phyloP scores from a whole-genome alignment of 2,888 invertebrate species.

The Polydrusus cervinus region DNA sequence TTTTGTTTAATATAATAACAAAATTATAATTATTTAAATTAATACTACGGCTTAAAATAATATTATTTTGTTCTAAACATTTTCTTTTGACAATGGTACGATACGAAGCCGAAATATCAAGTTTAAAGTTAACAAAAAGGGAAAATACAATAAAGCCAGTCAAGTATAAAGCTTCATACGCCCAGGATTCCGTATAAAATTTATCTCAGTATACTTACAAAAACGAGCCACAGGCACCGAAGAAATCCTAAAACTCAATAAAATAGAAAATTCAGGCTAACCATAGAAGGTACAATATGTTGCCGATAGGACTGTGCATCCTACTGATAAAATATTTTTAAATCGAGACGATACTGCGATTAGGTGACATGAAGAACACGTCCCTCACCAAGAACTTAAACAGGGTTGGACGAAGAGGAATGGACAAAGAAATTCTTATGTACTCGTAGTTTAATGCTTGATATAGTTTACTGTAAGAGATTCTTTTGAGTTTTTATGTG shows the following conservation, averaged over 20 bases:
- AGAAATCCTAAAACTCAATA: neutral
- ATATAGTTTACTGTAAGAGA: no score
- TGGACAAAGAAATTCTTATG: no score
- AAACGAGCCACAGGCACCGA: constrained; percentile 3
- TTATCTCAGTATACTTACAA: neutral
- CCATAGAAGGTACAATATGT: neutral
- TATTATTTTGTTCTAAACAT: neutral
- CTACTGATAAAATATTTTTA: no score
- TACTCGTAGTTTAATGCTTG: no score
- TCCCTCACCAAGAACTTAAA: no score
- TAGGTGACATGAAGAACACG: no score
- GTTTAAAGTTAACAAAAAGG: constrained; percentile 11
- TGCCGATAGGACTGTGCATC: no score
- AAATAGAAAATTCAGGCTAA: neutral
- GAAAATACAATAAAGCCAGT: constrained; percentile 7
- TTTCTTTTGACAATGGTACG: neutral
- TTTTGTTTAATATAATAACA: no score
- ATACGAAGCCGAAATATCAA: constrained; percentile 1
- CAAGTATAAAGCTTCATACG: constrained; percentile 10
- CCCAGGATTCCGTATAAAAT: neutral
- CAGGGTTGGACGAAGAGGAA: no score
- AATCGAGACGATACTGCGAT: no score
- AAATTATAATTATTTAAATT: no score
- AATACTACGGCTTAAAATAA: neutral
- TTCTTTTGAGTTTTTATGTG: no score